Base-by-base conservation (phyloP, 1,140 invertebrate genomes). In the Chironomus striatipennis region DNA sequence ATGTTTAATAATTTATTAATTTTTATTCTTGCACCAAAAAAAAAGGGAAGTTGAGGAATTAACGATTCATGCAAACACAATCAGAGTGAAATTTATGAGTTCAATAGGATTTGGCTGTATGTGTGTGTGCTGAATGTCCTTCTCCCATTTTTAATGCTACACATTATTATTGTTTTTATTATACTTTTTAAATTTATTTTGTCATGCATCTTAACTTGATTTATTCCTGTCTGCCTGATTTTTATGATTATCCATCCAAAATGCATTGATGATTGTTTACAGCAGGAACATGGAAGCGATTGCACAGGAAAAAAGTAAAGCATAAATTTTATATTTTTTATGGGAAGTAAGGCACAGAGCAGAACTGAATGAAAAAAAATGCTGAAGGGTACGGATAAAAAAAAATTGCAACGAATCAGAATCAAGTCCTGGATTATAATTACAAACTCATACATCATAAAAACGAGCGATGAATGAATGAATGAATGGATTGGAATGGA, bases 1-100 rank as follows among this genome's bases (percentile, higher is more conserved):
- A 34, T 34, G 24, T 34, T 34, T 67, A 67, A 67, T 67, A 67
- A 67, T 67, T 67, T 67, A 67, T 67, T 67, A 67, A 67, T 67
- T 67, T 18, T 67, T 5, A 6, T 8, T 67, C 64, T 18, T 7
- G 8, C 18, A 8, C n/a, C n/a, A 1, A 15, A 5, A 6, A 5
- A 6, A 67, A 67, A 67, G 64, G 64, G 64, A 67, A 67, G 17
- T 20, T 67, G 64, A 18, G 17, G 64, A 17, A 67, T 67, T 67
- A 67, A 67, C 64, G 18, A 67, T 15, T n/a, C 8, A 20, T 18
- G 17, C 24, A 34, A 1, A 34, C 24, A 34, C 24, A 34, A 34
- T 34, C 1, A 34, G 24, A 34, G 24, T 34, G 2, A 34, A 34
- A 34, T 34, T 34, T 34, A 34, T 34, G 24, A 34, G 24, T 67